Evolutionary conservation across 2,113 vertebrate genomes (phyloP).

Genomic region (Synodontis membranacea): DNA sequence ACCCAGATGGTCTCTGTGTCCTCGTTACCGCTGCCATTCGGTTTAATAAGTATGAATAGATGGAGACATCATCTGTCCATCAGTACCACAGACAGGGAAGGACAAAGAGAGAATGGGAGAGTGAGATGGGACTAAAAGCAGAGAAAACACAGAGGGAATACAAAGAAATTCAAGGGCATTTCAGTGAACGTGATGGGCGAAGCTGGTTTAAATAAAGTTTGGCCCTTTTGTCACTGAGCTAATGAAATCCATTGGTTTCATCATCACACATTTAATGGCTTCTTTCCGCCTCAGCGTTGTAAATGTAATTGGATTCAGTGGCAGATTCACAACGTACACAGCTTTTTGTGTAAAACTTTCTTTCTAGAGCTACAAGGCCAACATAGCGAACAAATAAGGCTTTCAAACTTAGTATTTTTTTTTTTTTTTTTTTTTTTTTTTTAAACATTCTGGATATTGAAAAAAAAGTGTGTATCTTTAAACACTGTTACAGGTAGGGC

Average conservation of each 20-base stretch:
- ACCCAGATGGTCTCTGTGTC: background rate
- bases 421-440: background rate
- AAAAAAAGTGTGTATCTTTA: background rate
- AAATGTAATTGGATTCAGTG: conserved; percentile 35
- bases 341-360: background rate
- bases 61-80: conserved; percentile 58
- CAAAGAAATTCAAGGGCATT: background rate
- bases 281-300: conserved; percentile 4
- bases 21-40: background rate
- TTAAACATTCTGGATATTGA: background rate
- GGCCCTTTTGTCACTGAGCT: conserved; percentile 19
- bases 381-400: background rate
- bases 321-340: background rate
- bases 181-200: conserved; percentile 2
- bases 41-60: conserved; percentile 36
- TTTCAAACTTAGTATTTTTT: background rate
- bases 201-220: conserved; percentile 20
- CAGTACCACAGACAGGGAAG: background rate
- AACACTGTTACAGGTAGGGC: background rate
- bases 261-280: conserved; percentile 33
- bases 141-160: conserved; percentile 20
- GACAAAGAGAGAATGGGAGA: background rate
- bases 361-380: background rate
- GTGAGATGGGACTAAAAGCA: background rate
- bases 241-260: conserved; percentile 31